Evolutionary conservation across 2,113 vertebrate genomes (phyloP), one percentile per base, ranked within the genome.

Genomic region (Callaeas wilsoni): DNA sequence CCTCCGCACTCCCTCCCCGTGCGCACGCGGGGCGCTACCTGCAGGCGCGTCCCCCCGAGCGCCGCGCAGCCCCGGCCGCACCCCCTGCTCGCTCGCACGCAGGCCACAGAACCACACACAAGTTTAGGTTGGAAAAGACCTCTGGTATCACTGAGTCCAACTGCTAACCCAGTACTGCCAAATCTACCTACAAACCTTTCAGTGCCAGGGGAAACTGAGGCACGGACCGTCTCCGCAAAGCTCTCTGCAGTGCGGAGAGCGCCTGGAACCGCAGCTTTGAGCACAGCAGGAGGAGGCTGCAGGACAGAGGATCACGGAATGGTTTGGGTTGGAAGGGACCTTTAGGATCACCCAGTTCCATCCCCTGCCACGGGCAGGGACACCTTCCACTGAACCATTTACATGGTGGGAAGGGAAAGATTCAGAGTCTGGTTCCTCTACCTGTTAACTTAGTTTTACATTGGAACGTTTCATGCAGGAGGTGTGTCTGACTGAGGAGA

Each of bases 61-160:
- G 0, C 1, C 3, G 35, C 82, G 12, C 65, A 6, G 12, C 68
- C 69, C 16, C 8, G 44, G 5, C 26, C 42, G 41, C 0, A 0
- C 3, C 10, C 29, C 47, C 35, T 4, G 42, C 53, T 17, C 17
- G 37, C 9, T 18, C 7, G 10, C 83, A 32, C 75, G 11, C 91
- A 13, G 22, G 6, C 1, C 53, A 2, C 3, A 8, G 21, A 59
- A 5, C 15, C 47, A 8, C 41, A 6, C 10, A 1, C 29, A 3
- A 9, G 16, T 8, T 59, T 2, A 10, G 26, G 16, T 0, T 21
- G 60, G 53, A 17, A 49, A 55, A 55, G 4, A 4, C 19, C 14
- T 37, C 55, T 13, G 1, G 18, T 12, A 10, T 4, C 41, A 3
- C 17, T 5, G 68, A 52, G 49, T n/a, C 42, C 32, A 56, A 0